These are phyloP conservation scores for Gymnobelideus leadbeateri DNA, from an alignment of 2,113 vertebrate genomes.

Conservation along the genomic window DNA sequence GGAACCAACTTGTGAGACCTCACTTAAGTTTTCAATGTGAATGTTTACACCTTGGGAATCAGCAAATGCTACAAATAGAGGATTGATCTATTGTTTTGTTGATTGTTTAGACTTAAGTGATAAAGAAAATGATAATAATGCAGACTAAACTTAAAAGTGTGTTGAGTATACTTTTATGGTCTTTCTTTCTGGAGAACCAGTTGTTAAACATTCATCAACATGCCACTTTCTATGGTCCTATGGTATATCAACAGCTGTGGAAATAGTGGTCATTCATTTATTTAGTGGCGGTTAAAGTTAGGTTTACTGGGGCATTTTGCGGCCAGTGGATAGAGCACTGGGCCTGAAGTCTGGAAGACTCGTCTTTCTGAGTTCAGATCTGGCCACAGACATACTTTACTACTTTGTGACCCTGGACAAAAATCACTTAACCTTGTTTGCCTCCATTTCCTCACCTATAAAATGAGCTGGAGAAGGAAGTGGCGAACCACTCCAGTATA, in stretches of 20 bases:
- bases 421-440: neutral
- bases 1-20: neutral
- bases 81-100: neutral
- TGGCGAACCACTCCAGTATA: neutral
- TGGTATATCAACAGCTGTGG: neutral
- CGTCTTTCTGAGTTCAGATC: neutral
- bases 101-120: neutral
- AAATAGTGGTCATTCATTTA: neutral
- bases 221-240: neutral
- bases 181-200: neutral
- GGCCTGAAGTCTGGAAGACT: neutral
- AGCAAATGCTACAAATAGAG: neutral
- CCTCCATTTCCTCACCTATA: neutral
- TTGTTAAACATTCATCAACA: neutral
- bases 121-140: neutral
- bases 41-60: neutral
- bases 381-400: neutral
- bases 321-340: neutral
- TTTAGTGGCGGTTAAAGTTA: neutral
- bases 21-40: neutral
- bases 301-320: neutral
- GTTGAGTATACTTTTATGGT: neutral
- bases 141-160: neutral
- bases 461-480: neutral
- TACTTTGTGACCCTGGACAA: neutral